Conservation (phyloP, 2,797 vertebrate genomes). For the Microctenopoma steveboyesi region DNA sequence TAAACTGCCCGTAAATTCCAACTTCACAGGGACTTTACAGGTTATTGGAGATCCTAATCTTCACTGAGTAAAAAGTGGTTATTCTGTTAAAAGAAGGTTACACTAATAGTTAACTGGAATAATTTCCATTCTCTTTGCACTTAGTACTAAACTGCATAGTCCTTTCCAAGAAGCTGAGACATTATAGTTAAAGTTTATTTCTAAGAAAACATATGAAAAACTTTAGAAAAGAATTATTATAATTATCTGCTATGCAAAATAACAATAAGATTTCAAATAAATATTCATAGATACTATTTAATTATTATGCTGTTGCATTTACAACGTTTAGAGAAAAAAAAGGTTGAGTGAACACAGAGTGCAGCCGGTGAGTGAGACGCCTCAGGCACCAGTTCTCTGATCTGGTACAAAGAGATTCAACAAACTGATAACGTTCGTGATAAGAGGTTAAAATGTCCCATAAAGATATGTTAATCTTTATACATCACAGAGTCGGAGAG, state of each 20-base stretch:
- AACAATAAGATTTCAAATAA: not conserved
- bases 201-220: not conserved
- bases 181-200: not conserved
- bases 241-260: not conserved
- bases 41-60: not conserved
- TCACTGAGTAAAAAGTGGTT: not conserved
- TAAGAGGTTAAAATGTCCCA: constrained; percentile 45
- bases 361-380: constrained; percentile 29
- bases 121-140: not conserved
- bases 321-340: constrained; percentile 2
- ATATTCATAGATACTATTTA: not conserved
- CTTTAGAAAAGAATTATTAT: not conserved
- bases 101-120: not conserved
- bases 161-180: not conserved
- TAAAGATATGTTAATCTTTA: constrained; percentile 33
- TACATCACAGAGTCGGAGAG: constrained; percentile 9
- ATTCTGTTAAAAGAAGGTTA: not conserved
- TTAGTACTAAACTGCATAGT: not conserved
- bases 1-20: not conserved
- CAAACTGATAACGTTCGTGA: constrained; percentile 47
- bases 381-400: constrained; percentile 49
- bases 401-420: constrained; percentile 45
- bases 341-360: constrained; percentile 46
- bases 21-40: not conserved
- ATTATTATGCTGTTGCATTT: constrained; percentile 24